A percentile compares a stretch with the other conserved stretches of the same genome.
Conservation (phyloP, 2,113 vertebrate species). For the Anoura caudifer region DNA sequence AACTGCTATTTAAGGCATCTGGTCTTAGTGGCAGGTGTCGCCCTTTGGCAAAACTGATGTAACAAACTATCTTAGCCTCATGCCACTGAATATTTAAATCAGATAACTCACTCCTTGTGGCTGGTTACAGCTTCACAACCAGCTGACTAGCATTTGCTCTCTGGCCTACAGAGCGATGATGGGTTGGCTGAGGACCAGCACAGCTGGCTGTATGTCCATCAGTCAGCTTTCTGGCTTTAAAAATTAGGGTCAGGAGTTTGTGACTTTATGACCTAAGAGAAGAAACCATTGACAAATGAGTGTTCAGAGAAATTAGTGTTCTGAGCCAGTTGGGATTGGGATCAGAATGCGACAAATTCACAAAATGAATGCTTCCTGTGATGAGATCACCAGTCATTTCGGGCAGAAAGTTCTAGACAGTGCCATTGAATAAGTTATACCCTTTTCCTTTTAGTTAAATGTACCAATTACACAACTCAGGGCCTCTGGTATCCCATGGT, state of each 20-base stretch:
- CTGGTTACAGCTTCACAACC: background rate
- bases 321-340: background rate
- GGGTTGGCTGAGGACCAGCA: background rate
- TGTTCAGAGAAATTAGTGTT: background rate
- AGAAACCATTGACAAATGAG: background rate
- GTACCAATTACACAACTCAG: background rate
- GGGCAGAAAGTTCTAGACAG: background rate
- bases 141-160: background rate
- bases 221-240: background rate
- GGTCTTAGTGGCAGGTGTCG: background rate
- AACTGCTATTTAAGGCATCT: background rate
- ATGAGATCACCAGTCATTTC: background rate
- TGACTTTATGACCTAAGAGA: background rate
- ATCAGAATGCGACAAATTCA: background rate
- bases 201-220: background rate
- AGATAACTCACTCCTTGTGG: background rate
- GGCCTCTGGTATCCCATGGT: background rate
- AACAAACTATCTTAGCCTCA: background rate
- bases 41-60: background rate
- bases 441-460: constrained; percentile 3
- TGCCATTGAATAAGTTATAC: background rate
- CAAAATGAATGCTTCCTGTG: background rate
- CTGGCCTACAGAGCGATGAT: background rate
- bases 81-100: background rate
- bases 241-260: no score